phyloP scores from a whole-genome alignment of 1,140 invertebrate species.

The Brachionus asplanchnoidis region DNA sequence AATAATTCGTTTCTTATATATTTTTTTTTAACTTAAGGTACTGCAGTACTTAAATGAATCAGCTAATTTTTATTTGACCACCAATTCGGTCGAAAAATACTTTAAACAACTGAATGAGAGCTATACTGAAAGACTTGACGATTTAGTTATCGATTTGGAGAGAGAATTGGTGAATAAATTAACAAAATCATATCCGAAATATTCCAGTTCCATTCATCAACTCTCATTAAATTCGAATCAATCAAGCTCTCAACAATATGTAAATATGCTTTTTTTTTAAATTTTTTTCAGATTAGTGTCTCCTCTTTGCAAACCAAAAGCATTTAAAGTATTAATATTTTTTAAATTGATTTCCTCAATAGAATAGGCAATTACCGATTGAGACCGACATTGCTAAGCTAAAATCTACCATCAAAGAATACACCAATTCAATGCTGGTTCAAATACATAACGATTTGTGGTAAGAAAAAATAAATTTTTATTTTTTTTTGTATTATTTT shows the following conservation, averaged over 20 bases:
- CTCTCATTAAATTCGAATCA: slow-evolving; percentile 20
- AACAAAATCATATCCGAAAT: slow-evolving; percentile 30
- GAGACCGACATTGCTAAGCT: not conserved
- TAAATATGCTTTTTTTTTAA: not conserved
- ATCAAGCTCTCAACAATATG: not conserved
- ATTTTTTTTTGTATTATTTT: not conserved
- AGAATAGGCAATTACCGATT: not conserved
- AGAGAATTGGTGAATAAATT: not conserved
- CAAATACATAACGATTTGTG: slow-evolving; percentile 30
- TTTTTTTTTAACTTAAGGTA: not conserved
- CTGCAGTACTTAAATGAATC: slow-evolving; percentile 1
- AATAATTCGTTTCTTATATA: too few species aligned
- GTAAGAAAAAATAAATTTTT: not conserved
- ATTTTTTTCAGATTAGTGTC: not conserved
- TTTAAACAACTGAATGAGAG: too few species aligned
- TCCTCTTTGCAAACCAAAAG: not conserved
- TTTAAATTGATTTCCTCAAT: not conserved
- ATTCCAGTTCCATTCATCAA: not conserved
- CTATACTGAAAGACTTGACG: not conserved
- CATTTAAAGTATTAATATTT: not conserved
- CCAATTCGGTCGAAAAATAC: not conserved
- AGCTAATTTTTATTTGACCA: not conserved
- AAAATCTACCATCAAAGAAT: slow-evolving; percentile 7
- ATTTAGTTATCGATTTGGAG: slow-evolving; percentile 22
- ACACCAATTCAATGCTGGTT: slow-evolving; percentile 25